Percentiles rank a stretch among this genome's conserved stretches.
Evolutionary conservation across 2,113 vertebrate species (phyloP).

Genomic region (Halcyon malimbica): DNA sequence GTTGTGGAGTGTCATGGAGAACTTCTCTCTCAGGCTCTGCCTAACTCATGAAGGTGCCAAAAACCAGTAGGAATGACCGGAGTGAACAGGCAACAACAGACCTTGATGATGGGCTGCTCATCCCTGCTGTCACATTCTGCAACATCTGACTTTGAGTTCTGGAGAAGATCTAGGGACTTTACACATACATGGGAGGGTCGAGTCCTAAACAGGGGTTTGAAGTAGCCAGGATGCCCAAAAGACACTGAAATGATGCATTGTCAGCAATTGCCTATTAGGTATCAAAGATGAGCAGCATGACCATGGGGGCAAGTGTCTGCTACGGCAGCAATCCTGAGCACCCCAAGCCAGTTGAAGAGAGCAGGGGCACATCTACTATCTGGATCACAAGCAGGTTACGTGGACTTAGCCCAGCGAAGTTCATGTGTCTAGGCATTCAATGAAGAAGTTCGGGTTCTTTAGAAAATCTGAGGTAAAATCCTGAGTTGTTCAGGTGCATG

Average conservation of each 20-base stretch:
- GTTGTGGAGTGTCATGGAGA: not conserved
- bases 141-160: not conserved
- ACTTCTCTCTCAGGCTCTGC: not conserved
- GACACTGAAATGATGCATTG: not conserved
- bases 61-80: not conserved
- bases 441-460: not conserved
- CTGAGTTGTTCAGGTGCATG: not conserved
- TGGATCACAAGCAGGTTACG: accelerated
- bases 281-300: not conserved
- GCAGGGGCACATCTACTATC: not conserved
- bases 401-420: not conserved
- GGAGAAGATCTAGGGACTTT: not conserved
- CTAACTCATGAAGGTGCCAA: not conserved
- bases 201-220: not conserved
- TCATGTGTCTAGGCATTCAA: accelerated
- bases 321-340: accelerated
- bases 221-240: not conserved
- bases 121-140: not conserved
- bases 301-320: not conserved
- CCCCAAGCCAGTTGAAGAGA: accelerated
- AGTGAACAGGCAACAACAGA: not conserved
- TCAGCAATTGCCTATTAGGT: not conserved
- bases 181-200: accelerated
- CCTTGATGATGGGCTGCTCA: not conserved
- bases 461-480: not conserved